phyloP scores from a whole-genome alignment of 2,797 vertebrate genomes.

The Danio kyathit region DNA sequence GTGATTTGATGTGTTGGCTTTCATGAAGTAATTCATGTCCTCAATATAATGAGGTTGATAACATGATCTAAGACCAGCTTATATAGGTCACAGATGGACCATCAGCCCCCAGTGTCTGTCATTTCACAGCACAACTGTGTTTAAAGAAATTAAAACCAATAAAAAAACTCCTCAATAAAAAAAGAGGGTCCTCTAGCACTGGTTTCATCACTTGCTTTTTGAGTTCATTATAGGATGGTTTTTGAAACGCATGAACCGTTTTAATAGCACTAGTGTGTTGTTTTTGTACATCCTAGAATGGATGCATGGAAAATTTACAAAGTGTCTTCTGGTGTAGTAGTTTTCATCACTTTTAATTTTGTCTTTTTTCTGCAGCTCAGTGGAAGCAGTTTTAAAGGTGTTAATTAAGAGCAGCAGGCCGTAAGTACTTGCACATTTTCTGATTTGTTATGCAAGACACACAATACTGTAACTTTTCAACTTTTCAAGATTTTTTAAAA shows the following conservation, averaged over 20 bases:
- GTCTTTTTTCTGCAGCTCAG: slow-evolving; percentile 81
- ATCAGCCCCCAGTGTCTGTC: neutral
- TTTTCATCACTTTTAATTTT: slow-evolving; percentile 43
- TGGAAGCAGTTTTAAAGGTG: slow-evolving; percentile 94
- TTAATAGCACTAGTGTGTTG: slow-evolving; percentile 72
- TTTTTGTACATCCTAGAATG: slow-evolving; percentile 64
- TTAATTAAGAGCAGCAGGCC: slow-evolving; percentile 96
- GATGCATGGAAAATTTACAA: slow-evolving; percentile 6
- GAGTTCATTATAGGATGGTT: slow-evolving; percentile 50
- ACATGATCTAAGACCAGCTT: neutral
- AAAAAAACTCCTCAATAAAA: neutral
- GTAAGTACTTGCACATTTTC: slow-evolving; percentile 82
- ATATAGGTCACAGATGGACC: neutral
- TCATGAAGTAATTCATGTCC: neutral
- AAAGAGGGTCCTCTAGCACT: neutral
- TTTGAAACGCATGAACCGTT: slow-evolving; percentile 67
- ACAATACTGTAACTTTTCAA: no score
- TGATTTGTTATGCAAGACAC: no score
- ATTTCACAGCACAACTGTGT: slow-evolving; percentile 1
- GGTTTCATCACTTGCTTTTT: neutral
- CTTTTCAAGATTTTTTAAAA: no score
- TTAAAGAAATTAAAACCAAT: neutral
- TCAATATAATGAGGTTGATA: neutral
- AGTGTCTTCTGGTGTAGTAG: slow-evolving; percentile 2
- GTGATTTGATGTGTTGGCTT: neutral